A percentile compares a stretch with the other conserved stretches of the same genome.
These are phyloP conservation scores for Neotoxoptera formosana DNA, from an alignment of 1,140 invertebrate genomes.

Conservation along the genomic window DNA sequence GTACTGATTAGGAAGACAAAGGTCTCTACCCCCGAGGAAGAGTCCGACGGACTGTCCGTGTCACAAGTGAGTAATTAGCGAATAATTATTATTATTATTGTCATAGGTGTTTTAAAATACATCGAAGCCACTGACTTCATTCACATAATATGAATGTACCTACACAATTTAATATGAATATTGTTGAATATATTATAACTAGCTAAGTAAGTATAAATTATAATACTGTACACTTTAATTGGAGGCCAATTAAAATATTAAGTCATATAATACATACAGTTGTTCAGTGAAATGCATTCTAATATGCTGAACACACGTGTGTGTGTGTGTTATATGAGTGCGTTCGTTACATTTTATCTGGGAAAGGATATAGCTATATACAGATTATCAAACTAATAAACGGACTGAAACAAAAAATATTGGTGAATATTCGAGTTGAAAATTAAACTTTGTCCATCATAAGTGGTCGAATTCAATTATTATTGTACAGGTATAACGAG, in stretches of 20 bases:
- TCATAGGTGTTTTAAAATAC: no score
- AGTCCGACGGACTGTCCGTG: no score
- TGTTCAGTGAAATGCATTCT: background rate
- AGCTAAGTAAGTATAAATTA: background rate
- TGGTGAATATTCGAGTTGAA: background rate
- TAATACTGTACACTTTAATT: background rate
- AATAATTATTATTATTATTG: no score
- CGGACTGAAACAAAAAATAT: background rate
- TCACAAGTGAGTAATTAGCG: no score
- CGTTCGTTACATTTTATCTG: background rate
- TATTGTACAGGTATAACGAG: background rate
- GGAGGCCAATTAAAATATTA: background rate
- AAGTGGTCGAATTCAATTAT: background rate
- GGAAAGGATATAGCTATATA: background rate
- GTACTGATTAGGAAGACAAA: no score
- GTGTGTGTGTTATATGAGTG: background rate
- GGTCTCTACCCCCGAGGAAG: no score
- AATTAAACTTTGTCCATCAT: background rate
- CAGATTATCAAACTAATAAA: background rate
- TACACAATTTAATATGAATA: no score
- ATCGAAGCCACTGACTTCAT: no score
- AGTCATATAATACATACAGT: background rate
- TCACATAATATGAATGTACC: no score
- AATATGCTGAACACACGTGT: background rate
- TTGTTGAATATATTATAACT: background rate